Conservation (phyloP, 2,888 invertebrate species). For the Glaucopsyche alexis region DNA sequence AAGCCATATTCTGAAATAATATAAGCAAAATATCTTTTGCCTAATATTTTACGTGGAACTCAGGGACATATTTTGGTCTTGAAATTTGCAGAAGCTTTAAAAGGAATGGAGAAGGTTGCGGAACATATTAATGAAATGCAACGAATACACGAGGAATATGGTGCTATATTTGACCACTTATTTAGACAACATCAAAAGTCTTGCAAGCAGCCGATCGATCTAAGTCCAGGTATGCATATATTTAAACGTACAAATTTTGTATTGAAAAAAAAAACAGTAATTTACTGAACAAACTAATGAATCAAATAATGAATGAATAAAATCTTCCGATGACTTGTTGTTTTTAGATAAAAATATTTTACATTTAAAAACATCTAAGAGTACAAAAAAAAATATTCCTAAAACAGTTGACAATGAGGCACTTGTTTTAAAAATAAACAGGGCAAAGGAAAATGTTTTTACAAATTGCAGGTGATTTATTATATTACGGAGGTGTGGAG, state of each 20-base stretch:
- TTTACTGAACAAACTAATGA: too few relatives aligned
- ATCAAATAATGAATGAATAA: too few relatives aligned
- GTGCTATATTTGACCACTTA: conserved; percentile 98
- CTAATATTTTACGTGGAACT: background rate
- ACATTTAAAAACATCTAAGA: too few relatives aligned
- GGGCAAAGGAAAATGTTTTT: background rate
- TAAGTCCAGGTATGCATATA: conserved; percentile 86
- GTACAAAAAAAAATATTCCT: too few relatives aligned
- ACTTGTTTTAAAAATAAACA: conserved; percentile 1
- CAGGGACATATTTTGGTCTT: background rate
- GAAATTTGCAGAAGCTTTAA: conserved; percentile 88
- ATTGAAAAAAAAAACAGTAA: too few relatives aligned
- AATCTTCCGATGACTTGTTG: too few relatives aligned
- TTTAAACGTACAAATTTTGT: background rate
- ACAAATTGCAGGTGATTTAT: conserved; percentile 87
- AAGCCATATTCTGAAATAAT: background rate
- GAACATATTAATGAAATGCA: conserved; percentile 99
- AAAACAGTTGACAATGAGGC: background rate
- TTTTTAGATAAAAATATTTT: too few relatives aligned
- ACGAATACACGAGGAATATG: conserved; percentile 99
- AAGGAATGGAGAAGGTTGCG: conserved; percentile 99
- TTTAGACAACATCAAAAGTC: conserved; percentile 97
- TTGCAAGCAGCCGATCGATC: conserved; percentile 95
- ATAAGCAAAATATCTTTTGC: background rate
- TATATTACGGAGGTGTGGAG: conserved; percentile 98